These are phyloP conservation scores for Mycteria americana DNA, from an alignment of 2,797 vertebrate species.

Conservation along the genomic window DNA sequence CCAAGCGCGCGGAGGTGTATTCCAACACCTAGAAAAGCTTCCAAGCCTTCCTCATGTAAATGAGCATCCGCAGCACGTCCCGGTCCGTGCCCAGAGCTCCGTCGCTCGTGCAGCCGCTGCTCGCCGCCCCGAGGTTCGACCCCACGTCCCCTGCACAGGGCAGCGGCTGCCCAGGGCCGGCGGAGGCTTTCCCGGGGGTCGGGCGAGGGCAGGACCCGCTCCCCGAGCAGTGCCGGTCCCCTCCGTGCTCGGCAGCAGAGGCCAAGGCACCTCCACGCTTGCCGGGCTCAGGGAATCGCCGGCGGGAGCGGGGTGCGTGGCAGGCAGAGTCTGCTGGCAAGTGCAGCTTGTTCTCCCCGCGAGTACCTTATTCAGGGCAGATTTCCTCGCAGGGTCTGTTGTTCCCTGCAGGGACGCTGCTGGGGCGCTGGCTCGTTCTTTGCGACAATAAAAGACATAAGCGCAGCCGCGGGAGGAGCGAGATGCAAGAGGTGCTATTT, in stretches of 20 bases:
- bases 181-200: background rate
- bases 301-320: background rate
- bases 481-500: background rate
- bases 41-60: background rate
- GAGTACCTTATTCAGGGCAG: too few relatives aligned
- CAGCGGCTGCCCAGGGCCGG: rapidly evolving
- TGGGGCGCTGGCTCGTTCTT: background rate
- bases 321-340: background rate
- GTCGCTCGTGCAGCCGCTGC: rapidly evolving
- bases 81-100: rapidly evolving
- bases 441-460: background rate
- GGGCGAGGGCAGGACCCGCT: background rate
- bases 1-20: background rate
- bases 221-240: background rate
- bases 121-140: background rate
- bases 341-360: background rate
- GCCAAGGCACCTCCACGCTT: background rate
- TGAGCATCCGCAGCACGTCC: rapidly evolving
- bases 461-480: rapidly evolving
- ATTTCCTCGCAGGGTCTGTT: background rate
- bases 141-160: background rate
- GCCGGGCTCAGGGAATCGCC: background rate
- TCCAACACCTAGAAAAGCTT: background rate
- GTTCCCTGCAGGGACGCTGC: background rate
- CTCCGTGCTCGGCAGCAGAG: too few relatives aligned